phyloP scores from a whole-genome alignment of 2,888 invertebrate genomes.

The Geophilus truncorum region DNA sequence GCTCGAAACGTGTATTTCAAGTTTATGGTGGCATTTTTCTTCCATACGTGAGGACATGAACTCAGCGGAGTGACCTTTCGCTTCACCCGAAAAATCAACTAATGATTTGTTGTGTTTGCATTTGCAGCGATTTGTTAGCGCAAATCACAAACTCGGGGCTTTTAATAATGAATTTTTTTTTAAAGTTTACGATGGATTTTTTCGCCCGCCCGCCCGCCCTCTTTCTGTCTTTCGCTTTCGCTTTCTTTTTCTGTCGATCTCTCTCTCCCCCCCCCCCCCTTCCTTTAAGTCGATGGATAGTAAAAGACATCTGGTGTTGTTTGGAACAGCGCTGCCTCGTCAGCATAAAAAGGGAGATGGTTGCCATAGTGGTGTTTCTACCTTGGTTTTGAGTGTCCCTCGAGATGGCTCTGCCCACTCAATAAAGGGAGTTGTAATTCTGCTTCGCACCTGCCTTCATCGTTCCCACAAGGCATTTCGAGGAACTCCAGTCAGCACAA shows the following conservation, averaged over 20 bases:
- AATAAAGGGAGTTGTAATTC: conserved; percentile 25
- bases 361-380: conserved; percentile 27
- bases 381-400: conserved; percentile 27
- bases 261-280: not conserved
- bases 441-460: conserved; percentile 27
- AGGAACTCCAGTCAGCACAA: conserved; percentile 27
- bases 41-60: conserved; percentile 6
- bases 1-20: not conserved
- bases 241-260: not conserved
- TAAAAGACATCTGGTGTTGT: conserved; percentile 21
- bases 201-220: no score
- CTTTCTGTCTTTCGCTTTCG: no score
- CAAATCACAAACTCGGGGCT: not conserved
- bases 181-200: not conserved
- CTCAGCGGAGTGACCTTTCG: not conserved
- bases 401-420: conserved; percentile 27
- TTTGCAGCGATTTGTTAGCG: not conserved
- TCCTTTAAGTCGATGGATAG: conserved; percentile 16
- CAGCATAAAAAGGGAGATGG: conserved; percentile 25
- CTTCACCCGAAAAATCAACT: not conserved
- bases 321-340: conserved; percentile 1
- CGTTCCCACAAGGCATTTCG: conserved; percentile 27
- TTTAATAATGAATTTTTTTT: not conserved
- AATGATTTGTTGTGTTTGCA: not conserved
- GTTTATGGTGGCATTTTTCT: not conserved